Evolutionary conservation across 2,888 invertebrate species (phyloP).

Genomic region (Drosophila pseudotakahashii): DNA sequence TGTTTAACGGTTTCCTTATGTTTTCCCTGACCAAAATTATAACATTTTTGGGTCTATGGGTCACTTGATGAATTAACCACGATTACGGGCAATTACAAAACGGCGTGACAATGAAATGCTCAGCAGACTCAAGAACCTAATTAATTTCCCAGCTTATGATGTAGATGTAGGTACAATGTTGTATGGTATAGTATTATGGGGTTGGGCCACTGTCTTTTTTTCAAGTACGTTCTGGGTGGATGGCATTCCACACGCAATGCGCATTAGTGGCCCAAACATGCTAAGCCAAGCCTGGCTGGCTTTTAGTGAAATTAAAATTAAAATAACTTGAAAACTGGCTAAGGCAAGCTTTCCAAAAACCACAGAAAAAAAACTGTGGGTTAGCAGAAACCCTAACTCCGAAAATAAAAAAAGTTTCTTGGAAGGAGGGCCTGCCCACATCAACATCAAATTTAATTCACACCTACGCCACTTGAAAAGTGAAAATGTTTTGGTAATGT

Average conservation of each 20-base stretch:
- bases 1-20: constrained; percentile 1
- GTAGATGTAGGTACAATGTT: constrained; percentile 7
- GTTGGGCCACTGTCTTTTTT: constrained; percentile 3
- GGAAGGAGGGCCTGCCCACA: constrained; percentile 12
- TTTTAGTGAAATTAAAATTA: constrained; percentile 72
- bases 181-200: background rate
- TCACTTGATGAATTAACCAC: constrained; percentile 66
- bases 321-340: constrained; percentile 28
- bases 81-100: constrained; percentile 65
- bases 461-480: constrained; percentile 43
- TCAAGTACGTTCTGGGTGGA: constrained; percentile 39
- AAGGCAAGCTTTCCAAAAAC: constrained; percentile 22
- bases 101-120: constrained; percentile 58
- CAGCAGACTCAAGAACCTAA: constrained; percentile 25
- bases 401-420: constrained; percentile 14
- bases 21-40: background rate
- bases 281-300: constrained; percentile 55
- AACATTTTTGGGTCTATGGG: constrained; percentile 61
- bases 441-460: constrained; percentile 30
- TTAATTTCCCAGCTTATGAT: constrained; percentile 44
- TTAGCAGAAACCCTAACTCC: constrained; percentile 25
- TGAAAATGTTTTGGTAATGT: constrained; percentile 26
- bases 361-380: constrained; percentile 23
- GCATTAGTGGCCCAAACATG: constrained; percentile 47
- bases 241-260: constrained; percentile 58